These are phyloP conservation scores for Microplitis demolitor DNA, from an alignment of 1,140 invertebrate genomes.

Conservation along the genomic window DNA sequence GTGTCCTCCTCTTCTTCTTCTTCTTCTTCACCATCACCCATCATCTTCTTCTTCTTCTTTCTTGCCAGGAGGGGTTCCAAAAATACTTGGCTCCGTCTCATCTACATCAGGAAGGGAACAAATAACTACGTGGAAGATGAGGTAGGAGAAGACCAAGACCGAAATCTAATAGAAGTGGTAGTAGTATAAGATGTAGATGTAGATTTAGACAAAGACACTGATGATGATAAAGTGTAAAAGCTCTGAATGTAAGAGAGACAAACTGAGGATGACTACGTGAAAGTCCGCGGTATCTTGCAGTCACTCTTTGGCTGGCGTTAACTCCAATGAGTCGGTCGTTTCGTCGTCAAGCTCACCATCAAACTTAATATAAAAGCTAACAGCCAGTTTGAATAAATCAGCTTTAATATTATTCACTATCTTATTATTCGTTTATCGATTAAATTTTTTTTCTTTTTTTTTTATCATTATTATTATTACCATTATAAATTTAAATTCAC, in stretches of 20 bases:
- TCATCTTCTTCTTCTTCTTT: background rate
- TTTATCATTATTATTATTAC: background rate
- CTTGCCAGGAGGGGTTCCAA: background rate
- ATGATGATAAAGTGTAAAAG: background rate
- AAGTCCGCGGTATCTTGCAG: constrained; percentile 28
- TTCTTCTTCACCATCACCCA: background rate
- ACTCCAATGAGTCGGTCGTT: constrained; percentile 31
- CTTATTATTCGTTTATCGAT: background rate
- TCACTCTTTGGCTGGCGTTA: constrained; percentile 45
- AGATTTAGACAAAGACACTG: too few species aligned
- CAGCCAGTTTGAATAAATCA: too few species aligned
- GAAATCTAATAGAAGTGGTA: too few species aligned
- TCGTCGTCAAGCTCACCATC: background rate
- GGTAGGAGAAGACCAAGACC: background rate
- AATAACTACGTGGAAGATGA: background rate
- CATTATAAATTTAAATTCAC: too few species aligned
- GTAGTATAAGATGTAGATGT: too few species aligned
- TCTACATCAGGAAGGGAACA: constrained; percentile 8
- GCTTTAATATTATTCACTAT: too few species aligned
- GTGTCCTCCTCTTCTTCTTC: background rate
- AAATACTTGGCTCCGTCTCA: constrained; percentile 8
- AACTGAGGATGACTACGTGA: constrained; percentile 18
- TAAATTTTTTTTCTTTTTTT: background rate
- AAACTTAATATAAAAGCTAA: background rate
- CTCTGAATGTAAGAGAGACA: constrained; percentile 24